Evolutionary conservation across 2,888 invertebrate species (phyloP), one percentile per base, ranked within the genome.

Genomic region (Amitus sp.): DNA sequence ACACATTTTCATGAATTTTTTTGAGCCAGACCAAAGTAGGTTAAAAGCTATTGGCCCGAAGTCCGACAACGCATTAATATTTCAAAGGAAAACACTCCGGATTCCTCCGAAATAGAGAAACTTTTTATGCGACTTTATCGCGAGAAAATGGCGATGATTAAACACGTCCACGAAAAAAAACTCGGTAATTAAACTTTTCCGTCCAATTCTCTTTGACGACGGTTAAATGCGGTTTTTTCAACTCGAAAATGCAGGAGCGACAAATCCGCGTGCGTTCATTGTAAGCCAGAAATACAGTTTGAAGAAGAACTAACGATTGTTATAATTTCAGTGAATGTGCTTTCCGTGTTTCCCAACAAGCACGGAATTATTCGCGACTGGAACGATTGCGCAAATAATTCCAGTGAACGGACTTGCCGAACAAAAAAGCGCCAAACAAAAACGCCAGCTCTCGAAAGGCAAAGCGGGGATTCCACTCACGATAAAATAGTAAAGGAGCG

Each of bases 311-410:
- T 33, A 30, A 50, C 39, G 20, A 37, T 56, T 33, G 47, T 57
- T 48, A 53, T n/a, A n/a, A n/a, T n/a, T 49, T 58, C 45, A 37
- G 12, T 48, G 53, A 59, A 59, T 49, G 49, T 52, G 45, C 53
- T 53, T 59, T 53, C 39, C 15, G 46, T 49, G 49, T 40, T n/a
- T 34, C 17, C 39, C 37, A 20, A 15, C 43, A 28, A 46, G 40
- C 46, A 9, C 6, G 15, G 46, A 56, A 49, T 49, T 56, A 37
- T 49, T 37, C 49, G 48, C 10, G 49, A 20, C 27, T 13, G 30
- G 20, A 42, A 43, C 27, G 34, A 48, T 30, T 40, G 47, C 42
- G 12, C 19, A 47, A 33, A 15, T 55, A 55, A 55, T n/a, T n/a
- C n/a, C n/a, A n/a, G n/a, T n/a, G n/a, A n/a, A n/a, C n/a, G n/a